These are phyloP conservation scores for Atta texana DNA, from an alignment of 1,140 invertebrate species.

Conservation along the genomic window DNA sequence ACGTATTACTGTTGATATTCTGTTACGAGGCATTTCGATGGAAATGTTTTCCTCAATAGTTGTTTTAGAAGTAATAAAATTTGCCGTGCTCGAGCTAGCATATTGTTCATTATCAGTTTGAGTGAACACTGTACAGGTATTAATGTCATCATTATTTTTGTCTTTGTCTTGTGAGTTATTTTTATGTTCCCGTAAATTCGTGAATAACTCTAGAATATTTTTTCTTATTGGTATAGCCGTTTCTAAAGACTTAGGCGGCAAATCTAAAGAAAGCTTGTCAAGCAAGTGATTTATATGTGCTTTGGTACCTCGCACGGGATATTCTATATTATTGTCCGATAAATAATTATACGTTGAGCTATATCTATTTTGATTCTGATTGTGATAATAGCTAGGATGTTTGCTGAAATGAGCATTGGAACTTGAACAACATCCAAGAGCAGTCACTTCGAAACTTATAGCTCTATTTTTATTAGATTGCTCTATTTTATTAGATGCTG, in stretches of 20 bases:
- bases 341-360: conserved; percentile 22
- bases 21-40: conserved; percentile 60
- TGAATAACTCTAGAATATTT: conserved; percentile 78
- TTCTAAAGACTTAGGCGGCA: conserved; percentile 68
- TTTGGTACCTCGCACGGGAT: conserved; percentile 80
- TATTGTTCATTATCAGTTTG: conserved; percentile 70
- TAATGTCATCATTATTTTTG: conserved; percentile 67
- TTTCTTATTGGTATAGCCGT: conserved; percentile 72
- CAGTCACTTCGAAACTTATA: conserved; percentile 42
- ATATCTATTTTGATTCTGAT: conserved; percentile 37
- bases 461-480: conserved; percentile 68
- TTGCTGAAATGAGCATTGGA: not conserved
- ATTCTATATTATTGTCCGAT: conserved; percentile 33
- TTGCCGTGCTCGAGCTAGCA: not conserved
- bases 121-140: conserved; percentile 68
- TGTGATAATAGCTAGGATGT: conserved; percentile 40
- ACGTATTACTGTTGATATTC: conserved; percentile 80
- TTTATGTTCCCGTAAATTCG: conserved; percentile 69
- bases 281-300: conserved; percentile 82
- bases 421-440: not conserved
- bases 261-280: conserved; percentile 80
- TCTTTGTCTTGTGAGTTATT: conserved; percentile 67
- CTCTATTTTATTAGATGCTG: conserved; percentile 64
- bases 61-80: not conserved
- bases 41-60: not conserved